Conservation (phyloP, 2,113 vertebrate species). For the Lamprologus callipterus region DNA sequence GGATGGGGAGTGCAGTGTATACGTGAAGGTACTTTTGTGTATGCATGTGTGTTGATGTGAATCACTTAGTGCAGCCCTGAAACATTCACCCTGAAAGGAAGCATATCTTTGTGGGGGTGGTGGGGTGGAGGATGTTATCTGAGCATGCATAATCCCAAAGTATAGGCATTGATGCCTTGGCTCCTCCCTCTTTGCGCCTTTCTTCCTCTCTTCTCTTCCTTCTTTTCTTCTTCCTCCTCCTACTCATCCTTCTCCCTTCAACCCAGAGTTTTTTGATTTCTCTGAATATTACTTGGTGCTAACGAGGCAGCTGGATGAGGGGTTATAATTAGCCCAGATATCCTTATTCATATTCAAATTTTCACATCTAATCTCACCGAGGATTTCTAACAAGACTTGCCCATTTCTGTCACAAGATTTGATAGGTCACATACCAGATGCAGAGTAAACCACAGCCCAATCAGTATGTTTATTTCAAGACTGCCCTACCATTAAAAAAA, state of each 20-base stretch:
- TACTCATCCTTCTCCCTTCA: not conserved
- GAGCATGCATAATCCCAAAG: conserved; percentile 64
- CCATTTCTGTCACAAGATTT: conserved; percentile 22
- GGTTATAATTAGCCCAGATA: conserved; percentile 64
- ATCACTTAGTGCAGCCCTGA: conserved; percentile 24
- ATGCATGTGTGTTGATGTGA: conserved; percentile 2
- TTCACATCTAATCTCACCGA: conserved; percentile 53
- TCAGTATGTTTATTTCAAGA: not conserved
- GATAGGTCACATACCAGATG: conserved; percentile 42
- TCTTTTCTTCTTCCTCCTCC: not conserved
- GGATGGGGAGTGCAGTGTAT: conserved; percentile 11
- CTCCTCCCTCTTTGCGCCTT: conserved; percentile 38
- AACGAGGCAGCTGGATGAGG: conserved; percentile 53
- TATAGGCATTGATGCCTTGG: conserved; percentile 57
- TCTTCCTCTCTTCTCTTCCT: not conserved
- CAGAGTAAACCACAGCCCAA: not conserved
- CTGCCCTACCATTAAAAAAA: not conserved
- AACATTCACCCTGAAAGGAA: conserved; percentile 33
- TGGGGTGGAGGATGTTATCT: conserved; percentile 56
- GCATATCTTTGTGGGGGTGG: conserved; percentile 37
- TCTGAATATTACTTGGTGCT: conserved; percentile 42
- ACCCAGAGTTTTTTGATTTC: conserved; percentile 23
- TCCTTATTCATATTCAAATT: conserved; percentile 64
- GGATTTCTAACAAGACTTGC: conserved; percentile 24
- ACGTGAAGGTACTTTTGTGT: conserved; percentile 25